Percentiles rank a stretch among this genome's conserved stretches.
These are phyloP conservation scores for Coregonus clupeaformis DNA, from an alignment of 2,113 vertebrate species.

Conservation along the genomic window DNA sequence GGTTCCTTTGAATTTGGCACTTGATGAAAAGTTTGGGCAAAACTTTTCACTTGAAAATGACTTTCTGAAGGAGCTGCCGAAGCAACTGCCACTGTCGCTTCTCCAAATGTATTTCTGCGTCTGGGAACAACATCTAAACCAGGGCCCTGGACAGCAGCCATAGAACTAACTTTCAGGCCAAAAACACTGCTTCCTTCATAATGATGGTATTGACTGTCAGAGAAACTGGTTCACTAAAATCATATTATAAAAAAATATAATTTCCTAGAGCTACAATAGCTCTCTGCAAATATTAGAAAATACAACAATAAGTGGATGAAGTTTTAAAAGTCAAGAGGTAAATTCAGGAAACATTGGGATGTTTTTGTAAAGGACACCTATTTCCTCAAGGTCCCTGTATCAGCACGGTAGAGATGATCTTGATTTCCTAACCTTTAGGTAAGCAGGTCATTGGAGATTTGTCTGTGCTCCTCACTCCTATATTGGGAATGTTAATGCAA, in stretches of 20 bases:
- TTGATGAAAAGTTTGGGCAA: background rate
- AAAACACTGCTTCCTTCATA: background rate
- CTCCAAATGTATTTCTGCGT: background rate
- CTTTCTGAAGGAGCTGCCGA: background rate
- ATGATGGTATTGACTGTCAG: background rate
- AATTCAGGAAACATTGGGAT: slow-evolving; percentile 6
- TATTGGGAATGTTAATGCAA: slow-evolving; percentile 50
- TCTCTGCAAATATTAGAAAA: background rate
- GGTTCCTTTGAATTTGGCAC: background rate
- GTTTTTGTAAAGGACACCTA: slow-evolving; percentile 3
- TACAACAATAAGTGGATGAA: slow-evolving; percentile 6
- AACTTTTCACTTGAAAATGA: background rate
- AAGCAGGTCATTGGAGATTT: slow-evolving; percentile 42
- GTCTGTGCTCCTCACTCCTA: slow-evolving; percentile 23
- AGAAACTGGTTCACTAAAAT: background rate
- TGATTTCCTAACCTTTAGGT: slow-evolving; percentile 47
- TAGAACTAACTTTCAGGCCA: background rate
- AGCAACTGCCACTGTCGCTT: background rate
- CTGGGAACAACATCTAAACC: slow-evolving; percentile 1
- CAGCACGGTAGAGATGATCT: slow-evolving; percentile 30
- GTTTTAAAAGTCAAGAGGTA: slow-evolving; percentile 33
- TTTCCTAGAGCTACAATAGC: background rate
- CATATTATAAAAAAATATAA: background rate
- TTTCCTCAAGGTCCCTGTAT: slow-evolving; percentile 22
- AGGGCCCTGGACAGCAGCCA: slow-evolving; percentile 10